Conservation (phyloP, 2,797 vertebrate species). For the Poeciliopsis turneri region DNA sequence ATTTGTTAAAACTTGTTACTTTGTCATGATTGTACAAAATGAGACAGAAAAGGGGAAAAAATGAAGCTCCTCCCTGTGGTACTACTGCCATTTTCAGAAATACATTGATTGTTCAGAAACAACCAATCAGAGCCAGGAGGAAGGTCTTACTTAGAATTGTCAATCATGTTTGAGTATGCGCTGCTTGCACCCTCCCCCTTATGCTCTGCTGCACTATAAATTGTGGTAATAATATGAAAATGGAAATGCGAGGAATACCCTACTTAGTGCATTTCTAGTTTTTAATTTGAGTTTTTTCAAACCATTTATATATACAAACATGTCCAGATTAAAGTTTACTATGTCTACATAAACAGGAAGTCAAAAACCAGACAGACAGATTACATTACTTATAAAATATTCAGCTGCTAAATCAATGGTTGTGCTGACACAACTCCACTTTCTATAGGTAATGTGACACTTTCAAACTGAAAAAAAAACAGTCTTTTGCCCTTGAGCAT, state of each 20-base stretch:
- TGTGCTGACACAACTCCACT: slow-evolving; percentile 35
- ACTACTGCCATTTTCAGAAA: no score
- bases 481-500: slow-evolving; percentile 19
- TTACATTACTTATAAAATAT: slow-evolving; percentile 63
- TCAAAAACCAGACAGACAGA: slow-evolving; percentile 8
- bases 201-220: no score
- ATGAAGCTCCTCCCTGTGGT: no score
- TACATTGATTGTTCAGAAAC: background rate
- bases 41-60: no score
- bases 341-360: slow-evolving; percentile 6
- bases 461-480: background rate
- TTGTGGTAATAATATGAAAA: background rate
- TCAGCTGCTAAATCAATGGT: slow-evolving; percentile 51
- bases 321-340: background rate
- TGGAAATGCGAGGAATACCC: background rate
- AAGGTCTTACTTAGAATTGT: no score
- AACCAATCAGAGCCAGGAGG: no score
- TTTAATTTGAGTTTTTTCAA: background rate
- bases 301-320: background rate
- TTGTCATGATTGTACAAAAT: no score
- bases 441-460: slow-evolving; percentile 17
- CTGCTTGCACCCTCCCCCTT: no score
- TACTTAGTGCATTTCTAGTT: background rate
- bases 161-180: no score
- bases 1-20: no score